Percentiles rank a stretch among this genome's conserved stretches.
phyloP scores from a whole-genome alignment of 2,113 vertebrate genomes.

The Anarhynchus alexandrinus region DNA sequence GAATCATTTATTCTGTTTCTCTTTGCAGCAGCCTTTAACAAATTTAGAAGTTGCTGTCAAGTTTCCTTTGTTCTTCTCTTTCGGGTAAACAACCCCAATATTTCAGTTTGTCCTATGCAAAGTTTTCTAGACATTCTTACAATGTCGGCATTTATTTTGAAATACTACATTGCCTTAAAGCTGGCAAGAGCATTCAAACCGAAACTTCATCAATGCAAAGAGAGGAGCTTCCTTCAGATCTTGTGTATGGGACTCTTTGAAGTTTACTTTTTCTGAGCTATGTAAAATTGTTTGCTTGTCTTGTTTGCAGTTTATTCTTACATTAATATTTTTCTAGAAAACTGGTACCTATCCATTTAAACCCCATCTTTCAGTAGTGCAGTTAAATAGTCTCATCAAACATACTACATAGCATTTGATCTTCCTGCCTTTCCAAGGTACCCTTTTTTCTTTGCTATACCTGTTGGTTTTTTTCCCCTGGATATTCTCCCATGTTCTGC shows the following conservation, averaged over 20 bases:
- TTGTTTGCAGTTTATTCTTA: neutral
- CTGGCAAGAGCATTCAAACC: neutral
- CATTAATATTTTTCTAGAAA: neutral
- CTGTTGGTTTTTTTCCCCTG: neutral
- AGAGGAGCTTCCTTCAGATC: neutral
- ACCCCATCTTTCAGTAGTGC: neutral
- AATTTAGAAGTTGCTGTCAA: neutral
- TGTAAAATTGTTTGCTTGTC: neutral
- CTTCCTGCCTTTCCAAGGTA: neutral
- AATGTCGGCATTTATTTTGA: neutral
- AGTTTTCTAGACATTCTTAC: neutral
- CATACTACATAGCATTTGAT: neutral
- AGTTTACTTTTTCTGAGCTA: neutral
- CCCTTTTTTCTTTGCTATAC: neutral
- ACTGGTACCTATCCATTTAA: neutral
- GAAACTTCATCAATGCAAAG: neutral
- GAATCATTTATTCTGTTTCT: neutral
- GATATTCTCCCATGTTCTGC: neutral
- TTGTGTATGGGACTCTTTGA: neutral
- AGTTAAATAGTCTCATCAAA: neutral
- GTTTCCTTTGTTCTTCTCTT: neutral
- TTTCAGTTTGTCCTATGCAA: neutral
- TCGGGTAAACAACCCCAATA: neutral
- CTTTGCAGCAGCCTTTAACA: neutral
- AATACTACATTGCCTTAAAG: neutral